A percentile compares a stretch with the other conserved stretches of the same genome.
Evolutionary conservation across 2,113 vertebrate species (phyloP).

Genomic region (Hyperopisus bebe): DNA sequence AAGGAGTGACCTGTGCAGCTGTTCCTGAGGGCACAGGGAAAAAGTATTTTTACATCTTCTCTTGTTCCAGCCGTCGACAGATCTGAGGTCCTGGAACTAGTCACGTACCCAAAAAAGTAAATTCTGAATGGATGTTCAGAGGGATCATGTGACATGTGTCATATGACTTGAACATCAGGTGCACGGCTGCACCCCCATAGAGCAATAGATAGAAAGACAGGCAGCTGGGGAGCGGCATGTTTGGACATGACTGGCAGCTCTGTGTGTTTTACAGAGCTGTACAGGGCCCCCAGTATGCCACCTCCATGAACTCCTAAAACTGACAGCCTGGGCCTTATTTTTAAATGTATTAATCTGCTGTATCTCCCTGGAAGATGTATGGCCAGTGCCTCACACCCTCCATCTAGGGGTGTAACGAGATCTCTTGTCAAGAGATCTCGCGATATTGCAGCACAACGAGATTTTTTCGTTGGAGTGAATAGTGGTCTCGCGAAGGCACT

Average conservation of each 20-base stretch:
- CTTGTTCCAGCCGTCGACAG: not conserved
- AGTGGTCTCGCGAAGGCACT: too few relatives aligned
- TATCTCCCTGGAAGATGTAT: not conserved
- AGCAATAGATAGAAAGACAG: not conserved
- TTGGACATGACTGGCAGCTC: not conserved
- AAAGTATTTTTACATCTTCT: not conserved
- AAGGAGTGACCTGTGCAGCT: not conserved
- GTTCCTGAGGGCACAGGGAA: not conserved
- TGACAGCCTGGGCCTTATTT: not conserved
- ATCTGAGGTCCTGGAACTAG: not conserved
- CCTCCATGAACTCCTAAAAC: not conserved
- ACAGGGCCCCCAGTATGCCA: not conserved
- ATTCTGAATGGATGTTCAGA: not conserved
- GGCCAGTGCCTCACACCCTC: not conserved
- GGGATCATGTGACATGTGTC: not conserved
- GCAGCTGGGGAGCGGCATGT: not conserved
- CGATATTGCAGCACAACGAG: too few relatives aligned
- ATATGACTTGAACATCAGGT: not conserved
- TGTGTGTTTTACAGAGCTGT: not conserved
- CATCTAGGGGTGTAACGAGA: too few relatives aligned
- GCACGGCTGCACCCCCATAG: not conserved
- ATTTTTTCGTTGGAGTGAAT: too few relatives aligned
- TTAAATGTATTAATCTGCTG: not conserved
- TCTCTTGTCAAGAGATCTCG: too few relatives aligned
- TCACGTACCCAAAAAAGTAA: not conserved